These are phyloP conservation scores for Crotalus horridus DNA, from an alignment of 2,113 vertebrate species.

Conservation along the genomic window DNA sequence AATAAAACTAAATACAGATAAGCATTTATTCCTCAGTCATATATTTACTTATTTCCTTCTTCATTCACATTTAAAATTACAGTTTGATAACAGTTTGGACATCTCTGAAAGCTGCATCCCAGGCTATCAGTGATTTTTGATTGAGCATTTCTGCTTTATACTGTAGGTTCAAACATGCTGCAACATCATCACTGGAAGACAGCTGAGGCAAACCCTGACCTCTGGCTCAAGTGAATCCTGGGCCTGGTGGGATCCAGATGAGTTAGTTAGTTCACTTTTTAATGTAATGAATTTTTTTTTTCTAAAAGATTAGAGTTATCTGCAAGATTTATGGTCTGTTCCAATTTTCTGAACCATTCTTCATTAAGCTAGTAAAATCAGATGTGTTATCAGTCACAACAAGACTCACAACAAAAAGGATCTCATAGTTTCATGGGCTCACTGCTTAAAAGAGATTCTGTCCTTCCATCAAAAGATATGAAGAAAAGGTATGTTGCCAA, in stretches of 20 bases:
- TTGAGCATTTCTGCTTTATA: background rate
- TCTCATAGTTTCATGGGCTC: background rate
- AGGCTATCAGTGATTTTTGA: background rate
- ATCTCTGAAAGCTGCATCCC: background rate
- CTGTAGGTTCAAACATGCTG: background rate
- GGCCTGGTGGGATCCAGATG: background rate
- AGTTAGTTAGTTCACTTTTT: background rate
- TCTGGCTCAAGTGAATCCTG: background rate
- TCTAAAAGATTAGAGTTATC: background rate
- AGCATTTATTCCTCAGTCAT: background rate
- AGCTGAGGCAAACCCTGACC: background rate
- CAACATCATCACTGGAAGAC: background rate
- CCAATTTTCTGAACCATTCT: background rate
- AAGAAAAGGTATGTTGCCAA: background rate
- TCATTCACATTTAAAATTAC: background rate
- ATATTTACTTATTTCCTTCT: background rate
- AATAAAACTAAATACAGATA: background rate
- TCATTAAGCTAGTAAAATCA: background rate
- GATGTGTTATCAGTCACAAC: background rate
- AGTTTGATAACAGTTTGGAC: background rate
- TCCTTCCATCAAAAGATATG: background rate
- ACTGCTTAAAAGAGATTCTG: background rate
- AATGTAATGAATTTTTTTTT: background rate
- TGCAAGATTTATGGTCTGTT: background rate
- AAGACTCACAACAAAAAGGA: background rate